A percentile compares a stretch with the other conserved stretches of the same genome.
Evolutionary conservation across 2,888 invertebrate species (phyloP).

Genomic region (Ophion slaviceki): DNA sequence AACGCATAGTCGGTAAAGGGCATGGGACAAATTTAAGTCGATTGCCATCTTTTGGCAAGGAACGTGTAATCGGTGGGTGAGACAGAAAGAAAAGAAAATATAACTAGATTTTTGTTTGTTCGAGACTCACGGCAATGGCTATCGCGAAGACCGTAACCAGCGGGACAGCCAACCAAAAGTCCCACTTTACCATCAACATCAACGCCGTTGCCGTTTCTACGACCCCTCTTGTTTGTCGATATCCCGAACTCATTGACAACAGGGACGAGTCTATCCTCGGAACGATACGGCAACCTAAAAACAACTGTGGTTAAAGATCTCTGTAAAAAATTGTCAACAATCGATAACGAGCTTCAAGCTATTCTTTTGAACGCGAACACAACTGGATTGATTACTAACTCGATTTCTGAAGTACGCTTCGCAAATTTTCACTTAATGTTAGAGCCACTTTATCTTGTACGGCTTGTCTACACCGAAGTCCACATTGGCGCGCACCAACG

Average conservation of each 20-base stretch:
- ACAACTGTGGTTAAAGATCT: conserved; percentile 79
- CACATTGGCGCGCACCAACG: conserved; percentile 71
- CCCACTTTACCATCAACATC: conserved; percentile 74
- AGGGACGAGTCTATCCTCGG: conserved; percentile 73
- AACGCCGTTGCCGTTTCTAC: conserved; percentile 63
- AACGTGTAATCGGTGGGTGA: not conserved
- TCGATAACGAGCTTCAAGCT: conserved; percentile 53
- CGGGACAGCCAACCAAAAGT: conserved; percentile 77
- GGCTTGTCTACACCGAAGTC: conserved; percentile 74
- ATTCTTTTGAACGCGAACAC: conserved; percentile 16
- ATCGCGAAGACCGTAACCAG: conserved; percentile 76
- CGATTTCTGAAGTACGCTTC: conserved; percentile 71
- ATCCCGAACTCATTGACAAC: conserved; percentile 61
- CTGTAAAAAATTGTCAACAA: conserved; percentile 74
- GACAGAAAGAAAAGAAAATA: not conserved
- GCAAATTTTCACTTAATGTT: conserved; percentile 73
- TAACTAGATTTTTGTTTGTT: not conserved
- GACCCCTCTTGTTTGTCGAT: conserved; percentile 66
- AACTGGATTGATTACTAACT: conserved; percentile 70
- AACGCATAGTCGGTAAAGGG: not conserved
- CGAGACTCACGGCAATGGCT: conserved; percentile 74
- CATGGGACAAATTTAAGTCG: not conserved
- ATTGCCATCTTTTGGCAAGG: not conserved
- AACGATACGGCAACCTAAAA: conserved; percentile 76
- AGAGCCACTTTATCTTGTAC: conserved; percentile 75